Conservation (phyloP, 1,140 invertebrate species). For the Anastrepha obliqua region DNA sequence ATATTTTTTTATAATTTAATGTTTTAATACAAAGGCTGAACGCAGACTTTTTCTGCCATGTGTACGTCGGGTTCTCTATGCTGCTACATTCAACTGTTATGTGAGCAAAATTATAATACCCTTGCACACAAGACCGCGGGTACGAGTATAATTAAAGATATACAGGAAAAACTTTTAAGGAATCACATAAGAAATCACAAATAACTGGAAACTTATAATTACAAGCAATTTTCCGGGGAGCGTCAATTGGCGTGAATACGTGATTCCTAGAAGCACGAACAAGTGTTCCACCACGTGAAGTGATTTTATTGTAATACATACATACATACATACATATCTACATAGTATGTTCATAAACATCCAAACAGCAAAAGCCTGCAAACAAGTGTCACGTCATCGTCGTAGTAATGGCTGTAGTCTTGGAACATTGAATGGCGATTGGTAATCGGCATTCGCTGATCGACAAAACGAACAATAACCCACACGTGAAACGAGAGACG, state of each 20-base stretch:
- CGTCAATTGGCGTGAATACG: not conserved
- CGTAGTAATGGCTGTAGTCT: not conserved
- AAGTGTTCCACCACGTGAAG: constrained; percentile 18
- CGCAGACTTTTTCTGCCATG: too few relatives aligned
- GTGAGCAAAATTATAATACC: too few relatives aligned
- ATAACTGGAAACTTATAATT: not conserved
- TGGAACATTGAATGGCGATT: constrained; percentile 25
- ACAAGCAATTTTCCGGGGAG: not conserved
- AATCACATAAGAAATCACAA: constrained; percentile 6
- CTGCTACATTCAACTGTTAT: too few relatives aligned
- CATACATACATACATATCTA: not conserved
- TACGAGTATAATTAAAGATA: too few relatives aligned
- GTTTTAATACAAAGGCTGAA: too few relatives aligned
- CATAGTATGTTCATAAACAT: too few relatives aligned
- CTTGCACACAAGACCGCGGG: too few relatives aligned
- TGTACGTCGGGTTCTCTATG: too few relatives aligned
- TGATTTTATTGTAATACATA: constrained; percentile 6
- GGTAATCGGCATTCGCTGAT: not conserved
- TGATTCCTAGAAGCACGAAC: constrained; percentile 37
- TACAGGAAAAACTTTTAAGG: not conserved
- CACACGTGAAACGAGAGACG: not conserved
- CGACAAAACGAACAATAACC: not conserved
- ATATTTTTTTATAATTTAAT: too few relatives aligned
- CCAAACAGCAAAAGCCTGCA: not conserved
- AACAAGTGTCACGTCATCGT: constrained; percentile 37